These are phyloP conservation scores for Nasonovia ribisnigri DNA, from an alignment of 2,888 invertebrate species.

Conservation along the genomic window DNA sequence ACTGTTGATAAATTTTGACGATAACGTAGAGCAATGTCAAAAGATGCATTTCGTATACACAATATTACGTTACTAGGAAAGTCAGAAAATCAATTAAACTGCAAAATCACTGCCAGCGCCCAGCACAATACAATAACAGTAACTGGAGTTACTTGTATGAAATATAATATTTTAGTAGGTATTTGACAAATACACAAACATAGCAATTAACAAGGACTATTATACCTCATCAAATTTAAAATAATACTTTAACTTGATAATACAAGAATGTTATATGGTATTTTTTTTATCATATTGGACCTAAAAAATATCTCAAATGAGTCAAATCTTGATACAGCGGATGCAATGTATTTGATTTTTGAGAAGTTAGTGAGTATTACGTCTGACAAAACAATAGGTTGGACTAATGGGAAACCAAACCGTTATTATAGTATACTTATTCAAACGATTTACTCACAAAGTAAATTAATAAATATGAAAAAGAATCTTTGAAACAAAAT, in stretches of 20 bases:
- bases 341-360: not conserved
- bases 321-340: not conserved
- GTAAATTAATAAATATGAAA: not conserved
- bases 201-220: not conserved
- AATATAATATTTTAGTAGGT: not conserved
- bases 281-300: not conserved
- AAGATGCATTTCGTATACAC: not conserved
- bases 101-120: not conserved
- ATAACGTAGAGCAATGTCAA: not conserved
- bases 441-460: not conserved
- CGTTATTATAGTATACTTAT: too few species aligned
- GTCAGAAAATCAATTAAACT: not conserved
- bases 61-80: not conserved
- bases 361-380: not conserved
- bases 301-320: not conserved
- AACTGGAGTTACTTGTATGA: not conserved
- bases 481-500: not conserved
- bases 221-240: not conserved
- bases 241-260: not conserved
- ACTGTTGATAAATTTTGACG: conserved; percentile 36
- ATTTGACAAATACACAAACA: not conserved
- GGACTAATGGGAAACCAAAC: not conserved
- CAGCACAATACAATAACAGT: not conserved
- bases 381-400: not conserved
- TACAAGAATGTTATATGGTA: not conserved